These are phyloP conservation scores for Dendrocopos noguchii DNA, from an alignment of 2,113 vertebrate genomes.

Conservation along the genomic window DNA sequence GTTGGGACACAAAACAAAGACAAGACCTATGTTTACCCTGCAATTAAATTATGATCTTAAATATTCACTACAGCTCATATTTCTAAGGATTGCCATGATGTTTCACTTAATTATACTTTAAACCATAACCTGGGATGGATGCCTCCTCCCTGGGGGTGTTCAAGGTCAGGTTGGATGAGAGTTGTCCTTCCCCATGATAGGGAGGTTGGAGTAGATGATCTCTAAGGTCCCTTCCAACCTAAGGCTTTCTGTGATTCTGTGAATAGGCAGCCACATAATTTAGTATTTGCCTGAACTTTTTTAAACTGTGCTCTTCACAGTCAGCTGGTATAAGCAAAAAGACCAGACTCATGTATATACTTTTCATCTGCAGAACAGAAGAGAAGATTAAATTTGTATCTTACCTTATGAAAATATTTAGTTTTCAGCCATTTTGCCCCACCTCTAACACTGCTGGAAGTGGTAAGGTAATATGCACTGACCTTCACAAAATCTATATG, in stretches of 20 bases:
- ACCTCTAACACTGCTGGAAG: background rate
- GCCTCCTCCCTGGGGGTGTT: no score
- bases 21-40: background rate
- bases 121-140: background rate
- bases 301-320: background rate
- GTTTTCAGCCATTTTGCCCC: background rate
- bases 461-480: background rate
- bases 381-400: background rate
- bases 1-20: background rate
- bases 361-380: background rate
- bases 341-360: rapidly evolving
- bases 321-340: background rate
- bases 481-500: background rate
- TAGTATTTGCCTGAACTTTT: background rate
- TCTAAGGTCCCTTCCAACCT: no score
- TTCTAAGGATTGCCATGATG: background rate
- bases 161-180: no score
- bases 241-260: no score
- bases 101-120: background rate
- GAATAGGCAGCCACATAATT: background rate
- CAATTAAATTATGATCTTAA: background rate
- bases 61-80: background rate
- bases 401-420: background rate
- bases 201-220: no score
- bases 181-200: no score